These are phyloP conservation scores for Thumatha senex DNA, from an alignment of 2,888 invertebrate species.

Conservation along the genomic window DNA sequence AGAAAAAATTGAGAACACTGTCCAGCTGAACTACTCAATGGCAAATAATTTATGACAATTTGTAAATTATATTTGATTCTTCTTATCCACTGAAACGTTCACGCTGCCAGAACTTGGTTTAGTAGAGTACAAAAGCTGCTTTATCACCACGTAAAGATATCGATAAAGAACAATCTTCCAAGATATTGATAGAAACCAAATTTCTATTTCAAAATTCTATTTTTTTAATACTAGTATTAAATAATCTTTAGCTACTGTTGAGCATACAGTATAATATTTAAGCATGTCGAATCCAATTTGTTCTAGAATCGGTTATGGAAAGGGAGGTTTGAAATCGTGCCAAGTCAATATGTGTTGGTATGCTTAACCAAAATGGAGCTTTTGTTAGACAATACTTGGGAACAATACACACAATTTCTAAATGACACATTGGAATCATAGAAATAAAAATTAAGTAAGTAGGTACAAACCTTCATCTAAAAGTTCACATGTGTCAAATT, in stretches of 20 bases:
- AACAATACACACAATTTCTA: not conserved
- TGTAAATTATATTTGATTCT: too few relatives aligned
- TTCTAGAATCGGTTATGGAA: not conserved
- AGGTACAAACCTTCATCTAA: too few relatives aligned
- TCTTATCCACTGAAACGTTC: too few relatives aligned
- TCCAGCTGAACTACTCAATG: too few relatives aligned
- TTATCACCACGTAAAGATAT: too few relatives aligned
- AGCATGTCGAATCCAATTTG: not conserved
- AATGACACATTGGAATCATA: not conserved
- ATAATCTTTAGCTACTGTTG: not conserved
- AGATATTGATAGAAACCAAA: not conserved
- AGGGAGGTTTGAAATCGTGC: not conserved
- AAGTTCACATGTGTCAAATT: too few relatives aligned
- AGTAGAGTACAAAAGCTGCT: not conserved
- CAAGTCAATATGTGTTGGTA: not conserved
- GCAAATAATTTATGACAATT: too few relatives aligned
- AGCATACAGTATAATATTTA: not conserved
- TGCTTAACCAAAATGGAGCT: not conserved
- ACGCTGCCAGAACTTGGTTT: too few relatives aligned
- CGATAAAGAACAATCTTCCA: not conserved
- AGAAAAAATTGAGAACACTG: too few relatives aligned
- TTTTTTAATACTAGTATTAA: too few relatives aligned
- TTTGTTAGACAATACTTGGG: not conserved
- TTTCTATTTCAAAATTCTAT: too few relatives aligned
- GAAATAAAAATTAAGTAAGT: not conserved